Evolutionary conservation across 1,140 invertebrate species (phyloP).

Genomic region (Sinonovacula constricta): DNA sequence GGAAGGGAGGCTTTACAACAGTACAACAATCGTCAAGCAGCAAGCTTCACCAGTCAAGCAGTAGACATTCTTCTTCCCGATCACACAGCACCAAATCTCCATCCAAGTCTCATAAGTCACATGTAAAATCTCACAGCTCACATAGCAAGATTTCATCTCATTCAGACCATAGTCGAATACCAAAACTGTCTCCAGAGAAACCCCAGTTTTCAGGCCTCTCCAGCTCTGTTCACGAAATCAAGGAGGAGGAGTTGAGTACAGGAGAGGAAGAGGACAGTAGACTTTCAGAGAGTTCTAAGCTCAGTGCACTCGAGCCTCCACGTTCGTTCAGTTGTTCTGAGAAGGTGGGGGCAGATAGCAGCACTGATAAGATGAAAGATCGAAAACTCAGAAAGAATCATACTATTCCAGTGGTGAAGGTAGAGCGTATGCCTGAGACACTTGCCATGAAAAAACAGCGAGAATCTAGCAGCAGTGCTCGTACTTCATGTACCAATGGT

Average conservation of each 20-base stretch:
- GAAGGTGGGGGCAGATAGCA: constrained; percentile 53
- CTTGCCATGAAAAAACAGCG: constrained; percentile 38
- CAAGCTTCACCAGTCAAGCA: constrained; percentile 36
- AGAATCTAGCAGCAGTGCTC: constrained; percentile 28
- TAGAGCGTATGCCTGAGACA: constrained; percentile 73
- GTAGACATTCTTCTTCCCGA: constrained; percentile 42
- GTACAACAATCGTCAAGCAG: constrained; percentile 7
- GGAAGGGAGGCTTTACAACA: constrained; percentile 12
- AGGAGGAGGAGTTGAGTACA: not conserved
- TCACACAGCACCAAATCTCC: constrained; percentile 43
- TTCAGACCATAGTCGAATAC: not conserved
- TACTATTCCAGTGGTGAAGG: constrained; percentile 76
- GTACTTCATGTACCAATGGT: constrained; percentile 50
- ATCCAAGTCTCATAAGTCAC: constrained; percentile 3
- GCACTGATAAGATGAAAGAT: constrained; percentile 40
- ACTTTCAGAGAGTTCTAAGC: constrained; percentile 68
- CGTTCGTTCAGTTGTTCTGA: constrained; percentile 56
- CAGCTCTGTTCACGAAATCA: constrained; percentile 27
- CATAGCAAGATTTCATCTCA: not conserved
- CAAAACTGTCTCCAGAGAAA: constrained; percentile 15
- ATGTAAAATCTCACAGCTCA: not conserved
- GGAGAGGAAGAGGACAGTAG: constrained; percentile 2
- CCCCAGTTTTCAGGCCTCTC: not conserved
- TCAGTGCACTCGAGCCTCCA: constrained; percentile 71
- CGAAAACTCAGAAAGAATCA: constrained; percentile 60